Evolutionary conservation across 2,797 vertebrate genomes (phyloP), one percentile per base, ranked within the genome.

Genomic region (Myoxocephalus aenaeus): DNA sequence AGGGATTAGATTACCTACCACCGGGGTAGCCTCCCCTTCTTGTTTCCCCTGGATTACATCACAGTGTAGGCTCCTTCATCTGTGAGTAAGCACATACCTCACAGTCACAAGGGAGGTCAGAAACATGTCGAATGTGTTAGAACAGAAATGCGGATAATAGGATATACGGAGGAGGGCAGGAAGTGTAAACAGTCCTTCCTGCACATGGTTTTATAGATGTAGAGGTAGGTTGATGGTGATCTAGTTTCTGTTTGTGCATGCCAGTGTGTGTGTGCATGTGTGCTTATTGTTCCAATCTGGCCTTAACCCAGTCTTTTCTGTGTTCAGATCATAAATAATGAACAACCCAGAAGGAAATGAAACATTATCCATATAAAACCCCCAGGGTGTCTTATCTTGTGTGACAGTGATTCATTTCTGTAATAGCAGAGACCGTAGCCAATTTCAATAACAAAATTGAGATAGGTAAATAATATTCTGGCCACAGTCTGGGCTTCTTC

Each of bases 11-110:
- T 94, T 94, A 94, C 93, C 70, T 91, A 90, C 92, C 91, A 89
- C 90, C 84, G 65, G 81, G 75, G 90, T 81, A 83, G 89, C 74
- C 70, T 67, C 71, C 59, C 42, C 58, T n/a, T 64, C 80, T 65
- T 3, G 32, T 90, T 93, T 93, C 73, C 73, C 83, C 76, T 15
- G 84, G 48, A 91, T 95, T 95, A 93, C 95, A 94, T 95, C 95
- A 96, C 88, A 69, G 79, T 80, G 86, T 88, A 85, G 81, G 88
- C 83, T 87, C 83, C 70, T 89, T 86, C 77, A 87, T 90, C 85
- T 90, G 85, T 94, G 91, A 93, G 87, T 91, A 90, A 92, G 93
- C 90, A 89, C 91, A 95, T 94, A 93, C 86, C 89, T 89, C 84
- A 75, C 69, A 75, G 72, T 85, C 86, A 81, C 71, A 78, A 1